These are phyloP conservation scores for Diachrysia chrysitis DNA, from an alignment of 2,888 invertebrate genomes.

Conservation along the genomic window DNA sequence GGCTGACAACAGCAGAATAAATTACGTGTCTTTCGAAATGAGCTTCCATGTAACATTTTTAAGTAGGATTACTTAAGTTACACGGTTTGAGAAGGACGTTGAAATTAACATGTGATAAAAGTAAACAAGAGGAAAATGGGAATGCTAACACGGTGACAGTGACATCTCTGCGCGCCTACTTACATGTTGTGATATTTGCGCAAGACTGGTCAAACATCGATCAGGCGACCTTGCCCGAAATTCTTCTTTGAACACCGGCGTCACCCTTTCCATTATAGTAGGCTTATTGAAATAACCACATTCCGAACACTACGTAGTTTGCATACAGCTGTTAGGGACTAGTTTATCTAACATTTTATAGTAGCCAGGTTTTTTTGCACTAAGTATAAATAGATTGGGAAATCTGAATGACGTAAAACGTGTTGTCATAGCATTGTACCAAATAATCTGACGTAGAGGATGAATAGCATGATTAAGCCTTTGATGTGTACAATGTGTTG, in stretches of 20 bases:
- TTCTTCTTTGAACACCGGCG: slow-evolving; percentile 71
- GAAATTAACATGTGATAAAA: slow-evolving; percentile 74
- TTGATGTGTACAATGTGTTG: slow-evolving; percentile 25
- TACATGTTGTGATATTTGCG: slow-evolving; percentile 70
- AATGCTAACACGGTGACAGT: slow-evolving; percentile 71
- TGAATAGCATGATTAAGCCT: slow-evolving; percentile 18
- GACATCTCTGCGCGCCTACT: slow-evolving; percentile 43
- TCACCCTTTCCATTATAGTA: slow-evolving; percentile 58
- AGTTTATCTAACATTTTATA: not conserved
- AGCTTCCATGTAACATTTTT: slow-evolving; percentile 35
- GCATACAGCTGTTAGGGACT: not conserved
- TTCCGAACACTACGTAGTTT: slow-evolving; percentile 21
- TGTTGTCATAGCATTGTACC: slow-evolving; percentile 8
- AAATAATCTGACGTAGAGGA: slow-evolving; percentile 22
- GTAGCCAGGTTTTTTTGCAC: not conserved
- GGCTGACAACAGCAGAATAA: slow-evolving; percentile 47
- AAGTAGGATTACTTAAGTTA: slow-evolving; percentile 52
- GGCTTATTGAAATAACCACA: slow-evolving; percentile 46
- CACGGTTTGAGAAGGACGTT: slow-evolving; percentile 70
- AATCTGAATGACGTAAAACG: slow-evolving; percentile 30
- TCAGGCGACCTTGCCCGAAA: slow-evolving; percentile 85
- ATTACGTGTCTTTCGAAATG: slow-evolving; percentile 50
- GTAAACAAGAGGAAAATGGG: slow-evolving; percentile 78
- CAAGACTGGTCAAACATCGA: slow-evolving; percentile 78
- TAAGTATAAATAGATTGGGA: not conserved